Evolutionary conservation across 1,140 invertebrate genomes (phyloP).

Genomic region (Drosophila lini): DNA sequence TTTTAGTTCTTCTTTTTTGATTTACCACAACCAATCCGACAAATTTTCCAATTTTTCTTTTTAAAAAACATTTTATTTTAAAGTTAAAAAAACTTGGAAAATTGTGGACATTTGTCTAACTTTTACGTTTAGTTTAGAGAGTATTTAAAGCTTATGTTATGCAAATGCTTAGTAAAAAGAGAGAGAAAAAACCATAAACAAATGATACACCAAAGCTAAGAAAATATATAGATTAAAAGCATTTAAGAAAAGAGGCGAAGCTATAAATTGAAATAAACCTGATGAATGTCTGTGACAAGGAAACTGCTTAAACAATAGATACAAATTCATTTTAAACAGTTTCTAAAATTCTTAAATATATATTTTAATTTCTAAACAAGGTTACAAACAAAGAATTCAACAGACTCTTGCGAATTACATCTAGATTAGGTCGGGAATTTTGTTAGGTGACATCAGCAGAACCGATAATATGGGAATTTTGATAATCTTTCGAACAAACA

Average conservation of each 20-base stretch:
- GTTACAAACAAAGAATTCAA: conserved; percentile 8
- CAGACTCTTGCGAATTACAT: conserved; percentile 15
- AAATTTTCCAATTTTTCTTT: conserved; percentile 40
- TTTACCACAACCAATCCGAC: conserved; percentile 67
- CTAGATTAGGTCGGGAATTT: conserved; percentile 6
- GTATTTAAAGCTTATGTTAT: conserved; percentile 64
- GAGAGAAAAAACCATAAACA: conserved; percentile 16
- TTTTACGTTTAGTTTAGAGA: conserved; percentile 61
- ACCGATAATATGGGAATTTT: conserved; percentile 20
- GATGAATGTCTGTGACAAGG: conserved; percentile 2
- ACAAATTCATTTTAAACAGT: conserved; percentile 17
- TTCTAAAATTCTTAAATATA: conserved; percentile 6
- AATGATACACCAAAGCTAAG: conserved; percentile 21
- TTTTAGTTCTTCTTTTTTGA: conserved; percentile 47
- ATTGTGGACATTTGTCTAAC: conserved; percentile 50
- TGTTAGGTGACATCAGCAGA: conserved; percentile 37
- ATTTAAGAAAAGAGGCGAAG: conserved; percentile 22
- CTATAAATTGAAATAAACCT: conserved; percentile 18
- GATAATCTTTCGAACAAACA: conserved; percentile 25
- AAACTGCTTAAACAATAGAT: conserved; percentile 28
- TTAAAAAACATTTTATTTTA: conserved; percentile 13
- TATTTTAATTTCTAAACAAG: conserved; percentile 8
- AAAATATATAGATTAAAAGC: conserved; percentile 17
- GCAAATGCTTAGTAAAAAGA: conserved; percentile 66
- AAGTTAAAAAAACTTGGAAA: conserved; percentile 19